Base-by-base conservation (phyloP, 2,888 invertebrate genomes). In the Drosophila testacea region DNA sequence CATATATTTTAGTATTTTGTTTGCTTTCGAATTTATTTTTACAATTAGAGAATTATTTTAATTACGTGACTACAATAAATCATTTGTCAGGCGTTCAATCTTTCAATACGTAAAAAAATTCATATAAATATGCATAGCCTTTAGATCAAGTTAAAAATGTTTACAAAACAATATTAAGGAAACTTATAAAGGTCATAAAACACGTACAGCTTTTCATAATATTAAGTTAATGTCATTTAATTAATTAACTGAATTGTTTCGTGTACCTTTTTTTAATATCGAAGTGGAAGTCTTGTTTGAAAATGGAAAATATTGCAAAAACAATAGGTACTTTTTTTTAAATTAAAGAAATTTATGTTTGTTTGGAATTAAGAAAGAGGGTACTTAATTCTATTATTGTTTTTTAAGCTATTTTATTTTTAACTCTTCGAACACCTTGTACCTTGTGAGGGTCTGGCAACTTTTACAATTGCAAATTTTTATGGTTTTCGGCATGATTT, bases 21-120 rank as follows among this genome's bases (percentile, higher is more conserved):
- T 69, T 59, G 50, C 27, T 64, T 64, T 44, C 52, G 30, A 42
- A 42, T 59, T 38, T 32, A 32, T 65, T 76, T 64, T 60, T 51
- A 52, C 64, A 69, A 68, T 79, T 81, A 69, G 54, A 71, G 79
- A 88, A 71, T 64, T 67, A 79, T 85, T 69, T 75, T 56, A 69
- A 76, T 83, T 85, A 88, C 88, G 88, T 82, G 82, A 83, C 68
- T 74, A 75, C 51, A 59, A 70, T 67, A 32, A 66, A 47, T 52
- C 36, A 55, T 38, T 51, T 63, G 67, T 11, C 68, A 59, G 50
- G 50, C 38, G 63, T 62, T 69, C 65, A 73, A 70, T 78, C 64
- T 61, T 44, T 62, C 16, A 42, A 52, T 47, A 70, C 27, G 41
- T 16, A 32, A 51, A n/a, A 27, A 42, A 48, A 64, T 68, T 55